These are phyloP conservation scores for Thaumetopoea pityocampa DNA, from an alignment of 1,140 invertebrate genomes.

Conservation along the genomic window DNA sequence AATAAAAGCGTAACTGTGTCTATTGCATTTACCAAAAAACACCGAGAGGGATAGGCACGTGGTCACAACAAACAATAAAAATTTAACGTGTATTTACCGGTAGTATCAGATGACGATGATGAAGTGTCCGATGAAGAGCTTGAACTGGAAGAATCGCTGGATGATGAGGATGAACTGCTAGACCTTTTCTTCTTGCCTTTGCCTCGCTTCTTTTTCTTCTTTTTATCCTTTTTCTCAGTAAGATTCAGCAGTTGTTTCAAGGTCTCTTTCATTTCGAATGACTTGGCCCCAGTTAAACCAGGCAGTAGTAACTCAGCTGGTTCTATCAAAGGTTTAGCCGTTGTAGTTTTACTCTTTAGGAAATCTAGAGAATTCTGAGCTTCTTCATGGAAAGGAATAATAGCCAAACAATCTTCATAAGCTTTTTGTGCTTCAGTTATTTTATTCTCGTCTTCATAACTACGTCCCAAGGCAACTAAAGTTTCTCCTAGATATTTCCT, in stretches of 20 bases:
- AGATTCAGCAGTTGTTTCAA: conserved; percentile 79
- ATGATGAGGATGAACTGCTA: conserved; percentile 80
- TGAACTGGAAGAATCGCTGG: conserved; percentile 79
- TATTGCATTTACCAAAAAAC: too few relatives aligned
- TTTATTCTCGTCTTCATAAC: conserved; percentile 90
- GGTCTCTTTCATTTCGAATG: conserved; percentile 79
- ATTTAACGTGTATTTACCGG: conserved; percentile 60
- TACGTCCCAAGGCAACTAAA: conserved; percentile 88
- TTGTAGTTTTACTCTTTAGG: conserved; percentile 81
- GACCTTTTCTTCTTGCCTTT: conserved; percentile 83
- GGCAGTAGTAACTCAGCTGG: conserved; percentile 77
- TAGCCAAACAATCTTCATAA: conserved; percentile 87
- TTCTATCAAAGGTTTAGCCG: conserved; percentile 77
- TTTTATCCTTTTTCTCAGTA: conserved; percentile 81
- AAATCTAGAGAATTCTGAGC: conserved; percentile 88
- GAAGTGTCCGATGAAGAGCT: conserved; percentile 80
- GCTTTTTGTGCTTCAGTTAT: conserved; percentile 89
- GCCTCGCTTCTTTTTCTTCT: conserved; percentile 85
- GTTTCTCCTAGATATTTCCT: conserved; percentile 96
- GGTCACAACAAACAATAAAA: too few relatives aligned
- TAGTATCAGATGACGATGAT: conserved; percentile 77
- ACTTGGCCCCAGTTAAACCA: conserved; percentile 71
- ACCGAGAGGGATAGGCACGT: too few relatives aligned
- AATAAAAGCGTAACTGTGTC: too few relatives aligned
- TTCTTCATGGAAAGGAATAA: conserved; percentile 90